Conservation (phyloP, 2,113 vertebrate species). For the Lagopus leucura region DNA sequence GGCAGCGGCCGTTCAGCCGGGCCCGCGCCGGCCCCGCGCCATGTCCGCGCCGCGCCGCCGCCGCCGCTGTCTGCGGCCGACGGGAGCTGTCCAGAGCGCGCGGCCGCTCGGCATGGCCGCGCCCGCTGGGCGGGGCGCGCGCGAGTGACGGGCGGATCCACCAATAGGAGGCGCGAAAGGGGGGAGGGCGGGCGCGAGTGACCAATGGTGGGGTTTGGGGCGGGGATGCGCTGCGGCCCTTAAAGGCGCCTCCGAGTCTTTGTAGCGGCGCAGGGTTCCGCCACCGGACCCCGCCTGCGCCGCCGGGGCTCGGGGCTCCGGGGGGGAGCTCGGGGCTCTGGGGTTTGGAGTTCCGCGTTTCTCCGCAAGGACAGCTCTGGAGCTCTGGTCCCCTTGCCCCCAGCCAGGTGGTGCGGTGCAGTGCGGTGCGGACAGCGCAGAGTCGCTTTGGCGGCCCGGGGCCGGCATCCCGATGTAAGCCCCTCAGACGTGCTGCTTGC, state of each 20-base stretch:
- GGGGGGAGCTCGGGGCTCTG: no score
- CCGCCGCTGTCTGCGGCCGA: slow-evolving; percentile 83
- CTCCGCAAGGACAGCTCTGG: no score
- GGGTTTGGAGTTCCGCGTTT: no score
- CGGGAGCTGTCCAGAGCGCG: slow-evolving; percentile 89
- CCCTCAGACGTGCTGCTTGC: no score
- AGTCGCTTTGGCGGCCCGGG: no score
- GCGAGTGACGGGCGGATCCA: background rate
- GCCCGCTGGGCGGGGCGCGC: slow-evolving; percentile 66
- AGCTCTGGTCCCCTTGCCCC: no score
- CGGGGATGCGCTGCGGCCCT: background rate
- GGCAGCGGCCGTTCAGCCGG: no score
- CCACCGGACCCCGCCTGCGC: background rate
- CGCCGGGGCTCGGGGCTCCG: background rate
- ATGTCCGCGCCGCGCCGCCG: slow-evolving; percentile 89
- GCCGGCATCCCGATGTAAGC: no score
- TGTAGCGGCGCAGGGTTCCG: background rate
- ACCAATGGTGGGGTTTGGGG: background rate
- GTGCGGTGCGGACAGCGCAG: no score
- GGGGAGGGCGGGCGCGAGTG: background rate
- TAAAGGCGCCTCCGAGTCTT: background rate
- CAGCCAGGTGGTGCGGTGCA: background rate
- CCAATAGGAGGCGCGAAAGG: background rate
- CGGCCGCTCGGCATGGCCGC: slow-evolving; percentile 81
- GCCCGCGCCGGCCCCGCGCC: no score